Evolutionary conservation across 2,888 invertebrate genomes (phyloP), one percentile per base, ranked within the genome.

Genomic region (Phaedon cochleariae): DNA sequence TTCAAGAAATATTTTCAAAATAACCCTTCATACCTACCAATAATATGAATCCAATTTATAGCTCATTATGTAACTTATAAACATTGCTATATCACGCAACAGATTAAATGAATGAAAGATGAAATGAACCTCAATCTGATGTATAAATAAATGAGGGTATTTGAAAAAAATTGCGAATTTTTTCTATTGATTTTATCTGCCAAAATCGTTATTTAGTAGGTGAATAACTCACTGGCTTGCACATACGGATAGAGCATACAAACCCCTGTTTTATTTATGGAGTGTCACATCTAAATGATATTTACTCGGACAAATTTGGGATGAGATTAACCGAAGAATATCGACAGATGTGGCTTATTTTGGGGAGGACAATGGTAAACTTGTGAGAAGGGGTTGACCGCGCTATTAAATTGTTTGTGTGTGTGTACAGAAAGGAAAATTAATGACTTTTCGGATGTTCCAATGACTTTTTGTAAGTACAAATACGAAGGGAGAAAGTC

Each of bases 331-430:
- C 64, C 51, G 60, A 65, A 68, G 68, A 70, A 64, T 70, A 76
- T 75, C 76, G 77, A 74, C 78, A 78, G 78, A 77, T 78, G 78
- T 76, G 78, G 74, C 76, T 76, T 76, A 74, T 75, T 78, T 76
- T 62, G 69, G 70, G 52, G 72, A 71, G 64, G 22, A 60, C 59
- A 59, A 68, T 60, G 31, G 41, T 59, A 48, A 64, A 26, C 26
- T 26, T 26, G 26, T 7, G 37, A 62, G 76, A 77, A 76, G 75
- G 76, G 77, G 75, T 78, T 78, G 76, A 74, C 74, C 75, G 49
- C 66, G 71, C 74, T 73, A 76, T 76, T 75, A 74, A 69, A 67
- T 69, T 73, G 70, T 75, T 72, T 75, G 68, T 73, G 59, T 73
- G 59, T 73, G 64, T 66, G 60, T 68, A 72, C 60, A 67, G 69